phyloP scores from a whole-genome alignment of 2,113 vertebrate species.

The Dolichotis patagonum region DNA sequence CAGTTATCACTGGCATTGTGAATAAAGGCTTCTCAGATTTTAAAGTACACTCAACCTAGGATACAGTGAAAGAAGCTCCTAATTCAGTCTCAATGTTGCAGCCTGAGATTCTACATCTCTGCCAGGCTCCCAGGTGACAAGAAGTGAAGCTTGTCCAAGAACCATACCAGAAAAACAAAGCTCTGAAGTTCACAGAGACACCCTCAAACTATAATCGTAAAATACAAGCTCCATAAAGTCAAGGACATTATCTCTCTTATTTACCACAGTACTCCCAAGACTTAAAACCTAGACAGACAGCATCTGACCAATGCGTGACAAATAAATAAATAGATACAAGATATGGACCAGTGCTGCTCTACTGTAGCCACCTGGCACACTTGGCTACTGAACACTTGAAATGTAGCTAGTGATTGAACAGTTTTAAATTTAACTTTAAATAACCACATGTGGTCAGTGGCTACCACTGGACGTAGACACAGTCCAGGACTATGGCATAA shows the following conservation, averaged over 20 bases:
- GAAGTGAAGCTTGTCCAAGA: background rate
- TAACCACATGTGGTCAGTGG: conserved; percentile 20
- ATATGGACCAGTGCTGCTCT: background rate
- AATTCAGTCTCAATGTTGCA: background rate
- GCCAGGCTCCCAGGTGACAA: background rate
- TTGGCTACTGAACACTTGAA: background rate
- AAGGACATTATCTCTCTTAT: background rate
- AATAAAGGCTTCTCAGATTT: conserved; percentile 31
- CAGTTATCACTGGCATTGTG: conserved; percentile 18
- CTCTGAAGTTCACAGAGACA: background rate
- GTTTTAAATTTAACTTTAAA: conserved; percentile 19
- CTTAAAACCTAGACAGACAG: conserved; percentile 1
- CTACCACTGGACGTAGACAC: background rate
- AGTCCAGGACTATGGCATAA: background rate
- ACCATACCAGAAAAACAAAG: background rate
- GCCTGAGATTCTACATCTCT: background rate
- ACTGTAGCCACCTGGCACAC: background rate
- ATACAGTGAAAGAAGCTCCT: conserved; percentile 5
- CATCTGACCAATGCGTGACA: conserved; percentile 1
- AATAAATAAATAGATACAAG: background rate
- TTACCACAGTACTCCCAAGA: background rate
- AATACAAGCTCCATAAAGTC: conserved; percentile 32
- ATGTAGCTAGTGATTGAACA: background rate
- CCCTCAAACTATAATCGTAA: background rate
- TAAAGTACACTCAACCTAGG: conserved; percentile 28